Conservation (phyloP, 2,797 vertebrate species). For the Cirrhinus molitorella region DNA sequence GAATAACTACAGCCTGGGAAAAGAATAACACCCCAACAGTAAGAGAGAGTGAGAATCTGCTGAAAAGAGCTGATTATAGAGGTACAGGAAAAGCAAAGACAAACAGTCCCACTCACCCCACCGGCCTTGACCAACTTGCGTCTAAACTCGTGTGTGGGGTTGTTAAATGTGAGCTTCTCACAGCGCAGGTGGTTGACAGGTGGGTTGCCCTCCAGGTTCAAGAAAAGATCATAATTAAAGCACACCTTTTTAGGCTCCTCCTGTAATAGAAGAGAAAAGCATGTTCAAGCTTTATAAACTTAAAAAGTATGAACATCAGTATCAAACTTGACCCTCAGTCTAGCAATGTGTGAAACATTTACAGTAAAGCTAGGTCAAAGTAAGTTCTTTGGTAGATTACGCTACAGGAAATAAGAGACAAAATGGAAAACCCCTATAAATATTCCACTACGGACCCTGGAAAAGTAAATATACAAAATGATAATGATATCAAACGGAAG, state of each 20-base stretch:
- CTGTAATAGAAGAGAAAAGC: slow-evolving; percentile 67
- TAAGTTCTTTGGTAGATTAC: not conserved
- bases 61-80: slow-evolving; percentile 42
- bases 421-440: not conserved
- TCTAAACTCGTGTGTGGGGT: slow-evolving; percentile 95
- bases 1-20: slow-evolving; percentile 92
- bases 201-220: slow-evolving; percentile 95
- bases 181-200: slow-evolving; percentile 96
- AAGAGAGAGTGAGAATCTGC: not conserved
- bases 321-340: not conserved
- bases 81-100: slow-evolving; percentile 35
- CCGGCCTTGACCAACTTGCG: slow-evolving; percentile 93
- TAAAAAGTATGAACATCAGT: not conserved
- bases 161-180: slow-evolving; percentile 98
- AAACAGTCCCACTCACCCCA: slow-evolving; percentile 83
- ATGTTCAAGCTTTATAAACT: not conserved
- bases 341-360: slow-evolving; percentile 17
- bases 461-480: slow-evolving; percentile 16
- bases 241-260: slow-evolving; percentile 95
- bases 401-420: not conserved
- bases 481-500: not conserved
- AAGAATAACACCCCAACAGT: not conserved
- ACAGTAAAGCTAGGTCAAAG: not conserved
- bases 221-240: slow-evolving; percentile 96
- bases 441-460: not conserved